Percentiles rank a stretch among this genome's conserved stretches.
phyloP scores from a whole-genome alignment of 2,113 vertebrate species.

The Corythaixoides concolor region DNA sequence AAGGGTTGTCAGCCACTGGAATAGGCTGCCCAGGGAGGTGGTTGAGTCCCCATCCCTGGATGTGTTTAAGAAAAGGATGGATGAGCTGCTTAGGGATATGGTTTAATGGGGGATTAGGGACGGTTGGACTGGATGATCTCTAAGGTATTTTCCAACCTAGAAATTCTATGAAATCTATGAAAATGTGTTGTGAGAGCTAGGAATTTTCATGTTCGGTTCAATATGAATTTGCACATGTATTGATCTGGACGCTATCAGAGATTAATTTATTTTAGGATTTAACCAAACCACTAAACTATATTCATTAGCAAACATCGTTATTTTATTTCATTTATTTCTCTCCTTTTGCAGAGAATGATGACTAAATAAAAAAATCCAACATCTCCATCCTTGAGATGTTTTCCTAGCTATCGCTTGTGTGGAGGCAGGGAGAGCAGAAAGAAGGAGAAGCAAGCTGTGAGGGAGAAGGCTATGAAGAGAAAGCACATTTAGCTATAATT shows the following conservation, averaged over 20 bases:
- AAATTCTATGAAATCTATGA: no score
- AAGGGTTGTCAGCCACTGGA: no score
- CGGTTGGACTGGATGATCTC: no score
- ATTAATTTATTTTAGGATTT: background rate
- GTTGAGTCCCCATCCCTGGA: no score
- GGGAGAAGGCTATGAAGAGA: background rate
- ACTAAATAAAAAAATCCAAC: background rate
- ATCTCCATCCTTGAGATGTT: background rate
- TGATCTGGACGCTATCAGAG: background rate
- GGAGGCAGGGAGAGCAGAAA: background rate
- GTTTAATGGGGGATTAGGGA: no score
- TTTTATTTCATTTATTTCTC: background rate
- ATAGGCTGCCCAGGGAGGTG: no score
- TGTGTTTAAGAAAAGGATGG: no score
- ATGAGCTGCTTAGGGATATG: no score
- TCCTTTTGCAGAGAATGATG: background rate
- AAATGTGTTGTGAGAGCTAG: background rate
- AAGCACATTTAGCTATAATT: background rate
- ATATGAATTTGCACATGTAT: background rate
- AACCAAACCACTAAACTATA: background rate
- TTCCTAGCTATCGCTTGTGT: background rate
- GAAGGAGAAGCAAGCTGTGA: background rate
- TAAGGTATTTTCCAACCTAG: no score
- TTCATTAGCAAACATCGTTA: accelerated
- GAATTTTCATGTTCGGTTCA: background rate